Base-by-base conservation (phyloP, 2,888 invertebrate species). In the Acleris laterana region DNA sequence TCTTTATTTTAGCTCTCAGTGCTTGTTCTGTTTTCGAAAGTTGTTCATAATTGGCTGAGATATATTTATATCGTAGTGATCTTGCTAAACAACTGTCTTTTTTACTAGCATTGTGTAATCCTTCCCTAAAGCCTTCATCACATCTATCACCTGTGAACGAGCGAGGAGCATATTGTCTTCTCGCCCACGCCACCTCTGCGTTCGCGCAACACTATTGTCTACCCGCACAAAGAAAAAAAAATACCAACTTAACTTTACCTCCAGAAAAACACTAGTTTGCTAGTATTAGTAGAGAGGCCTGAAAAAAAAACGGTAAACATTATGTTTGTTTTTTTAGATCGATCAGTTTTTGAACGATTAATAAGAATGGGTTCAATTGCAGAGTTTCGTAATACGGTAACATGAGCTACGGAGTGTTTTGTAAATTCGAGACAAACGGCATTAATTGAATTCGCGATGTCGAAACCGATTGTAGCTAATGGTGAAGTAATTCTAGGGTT, bases 131-230 rank as follows among this genome's bases (percentile, higher is more conserved):
- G 13, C 11, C 38, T 38, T 46, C 46, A n/a, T 46, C 46, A 46
- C 38, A 38, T 38, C 38, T 13, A 38, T 38, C 38, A 38, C 53
- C 20, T 16, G 22, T 20, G 46, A 46, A 17, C 56, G 20, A 38
- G 53, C 53, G 53, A 53, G 55, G 55, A 66, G 50, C 63, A 67
- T 72, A 74, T 71, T 72, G 72, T 74, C 71, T 74, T 72, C 73
- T 64, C 70, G 69, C 76, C 74, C 71, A 75, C 76, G 66, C 71
- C 72, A 66, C 74, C 71, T 72, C 60, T 69, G 62, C 55, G 38
- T 67, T 67, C 67, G 69, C 63, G 69, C 69, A 65, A 59, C 65
- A 55, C 76, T 62, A 78, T 78, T 77, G 77, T 78, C 73, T 76
- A 70, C 71, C 63, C 67, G 61, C 71, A 77, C 78, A 77, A 77